Base-by-base conservation (phyloP, 2,888 invertebrate genomes). In the Monochamus alternatus region DNA sequence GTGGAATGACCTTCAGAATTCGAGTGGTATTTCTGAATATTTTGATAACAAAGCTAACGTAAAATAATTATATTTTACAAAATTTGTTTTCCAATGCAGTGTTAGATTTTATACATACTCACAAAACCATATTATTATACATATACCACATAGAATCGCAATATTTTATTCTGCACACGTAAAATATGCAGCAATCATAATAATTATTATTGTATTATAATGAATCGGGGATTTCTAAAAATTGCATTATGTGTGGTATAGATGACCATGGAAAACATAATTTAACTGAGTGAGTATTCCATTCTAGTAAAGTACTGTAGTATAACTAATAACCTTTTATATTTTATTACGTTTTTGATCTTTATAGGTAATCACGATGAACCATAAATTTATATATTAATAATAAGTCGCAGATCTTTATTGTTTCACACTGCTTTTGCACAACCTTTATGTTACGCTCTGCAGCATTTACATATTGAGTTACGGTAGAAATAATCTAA, bases 251-350 rank as follows among this genome's bases (percentile, higher is more conserved):
- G 32, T 64, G n/a, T 44, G 38, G 12, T 55, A 30, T 65, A 64
- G 44, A 14, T 43, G 65, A 14, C 65, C 65, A 65, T 65, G 65
- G 47, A 65, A 31, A 31, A 64, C 14, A 51, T 30, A 47, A 47
- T 51, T 51, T 51, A 65, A 30, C 47, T 55, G n/a, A 55, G 14
- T 55, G 5, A 14, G n/a, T 55, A 59, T 38, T 55, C n/a, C 68
- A 68, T 69, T 60, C 70, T 62, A 62, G 65, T 70, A 70, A 59
- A 70, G 44, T 14, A 32, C 38, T 44, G 58, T 55, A 71, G 63
- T 71, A 65, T 65, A 55, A 71, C 14, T 51, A 30, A 51, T 52
- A 62, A 71, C 71, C 71, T 71, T 71, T 63, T 31, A 71, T 52
- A 38, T 47, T 69, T 44, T 65, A 51, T 32, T 51, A 66, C 32